phyloP scores from a whole-genome alignment of 2,113 vertebrate species.

The Esox niger region DNA sequence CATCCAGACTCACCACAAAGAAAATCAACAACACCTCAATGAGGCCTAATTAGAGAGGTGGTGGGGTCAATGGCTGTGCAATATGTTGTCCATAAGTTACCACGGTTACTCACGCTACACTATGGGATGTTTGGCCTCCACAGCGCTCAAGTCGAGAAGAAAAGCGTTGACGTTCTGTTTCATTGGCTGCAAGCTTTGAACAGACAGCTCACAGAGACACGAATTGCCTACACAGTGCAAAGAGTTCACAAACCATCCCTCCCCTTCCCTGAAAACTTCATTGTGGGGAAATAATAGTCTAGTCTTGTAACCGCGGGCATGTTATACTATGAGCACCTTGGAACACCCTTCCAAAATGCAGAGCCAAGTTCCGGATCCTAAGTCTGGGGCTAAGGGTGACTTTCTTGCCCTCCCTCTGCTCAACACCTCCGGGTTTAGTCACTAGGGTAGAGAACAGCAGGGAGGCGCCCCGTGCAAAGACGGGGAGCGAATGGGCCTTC shows the following conservation, averaged over 20 bases:
- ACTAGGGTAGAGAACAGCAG: slow-evolving; percentile 30
- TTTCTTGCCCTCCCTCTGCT: slow-evolving; percentile 15
- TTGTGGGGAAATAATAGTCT: slow-evolving; percentile 18
- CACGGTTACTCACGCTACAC: background rate
- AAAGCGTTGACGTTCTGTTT: slow-evolving; percentile 2
- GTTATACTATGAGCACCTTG: slow-evolving; percentile 57
- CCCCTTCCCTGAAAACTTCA: slow-evolving; percentile 5
- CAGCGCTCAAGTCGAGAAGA: background rate
- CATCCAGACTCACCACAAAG: slow-evolving; percentile 39
- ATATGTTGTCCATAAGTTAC: slow-evolving; percentile 40
- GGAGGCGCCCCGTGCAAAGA: slow-evolving; percentile 51
- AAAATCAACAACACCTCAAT: slow-evolving; percentile 63
- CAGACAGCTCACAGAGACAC: slow-evolving; percentile 5
- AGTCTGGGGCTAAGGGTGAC: slow-evolving; percentile 25
- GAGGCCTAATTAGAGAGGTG: slow-evolving; percentile 48
- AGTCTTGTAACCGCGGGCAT: slow-evolving; percentile 45
- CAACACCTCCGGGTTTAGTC: slow-evolving; percentile 36
- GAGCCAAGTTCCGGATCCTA: slow-evolving; percentile 43
- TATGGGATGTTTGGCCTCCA: background rate
- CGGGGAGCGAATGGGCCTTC: slow-evolving; percentile 47
- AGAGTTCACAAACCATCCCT: background rate
- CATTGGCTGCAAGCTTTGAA: slow-evolving; percentile 27
- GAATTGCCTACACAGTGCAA: background rate
- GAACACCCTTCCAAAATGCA: slow-evolving; percentile 37
- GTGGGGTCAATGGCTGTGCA: slow-evolving; percentile 27